Evolutionary conservation across 2,113 vertebrate species (phyloP).

Genomic region (Geococcyx californianus): DNA sequence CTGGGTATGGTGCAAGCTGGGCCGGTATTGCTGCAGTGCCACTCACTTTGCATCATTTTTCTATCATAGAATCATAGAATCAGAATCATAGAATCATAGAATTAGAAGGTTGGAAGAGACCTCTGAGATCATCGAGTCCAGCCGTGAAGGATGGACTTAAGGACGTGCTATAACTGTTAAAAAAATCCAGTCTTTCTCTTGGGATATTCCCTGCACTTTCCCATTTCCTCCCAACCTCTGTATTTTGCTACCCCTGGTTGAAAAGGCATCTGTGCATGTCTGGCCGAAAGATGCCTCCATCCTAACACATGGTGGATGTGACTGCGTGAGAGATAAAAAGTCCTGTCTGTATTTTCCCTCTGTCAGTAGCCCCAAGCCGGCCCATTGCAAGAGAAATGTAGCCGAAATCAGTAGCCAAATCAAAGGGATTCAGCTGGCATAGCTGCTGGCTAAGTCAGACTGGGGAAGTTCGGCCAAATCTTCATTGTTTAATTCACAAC

Average conservation of each 20-base stretch:
- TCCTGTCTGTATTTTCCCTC: background rate
- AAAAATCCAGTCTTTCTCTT: background rate
- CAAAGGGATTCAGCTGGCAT: background rate
- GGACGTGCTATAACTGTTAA: background rate
- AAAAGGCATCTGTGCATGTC: background rate
- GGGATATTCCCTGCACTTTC: background rate
- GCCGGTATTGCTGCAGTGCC: background rate
- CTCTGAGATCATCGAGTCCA: no score
- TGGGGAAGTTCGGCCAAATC: background rate
- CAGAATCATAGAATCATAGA: no score
- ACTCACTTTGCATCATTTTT: background rate
- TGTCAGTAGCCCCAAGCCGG: background rate
- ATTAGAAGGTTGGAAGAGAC: no score
- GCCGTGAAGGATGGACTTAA: no score
- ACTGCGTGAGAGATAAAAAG: fast-evolving
- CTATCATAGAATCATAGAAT: no score
- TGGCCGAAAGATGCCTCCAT: background rate
- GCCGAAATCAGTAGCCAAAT: background rate
- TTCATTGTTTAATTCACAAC: background rate
- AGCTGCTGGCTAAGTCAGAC: background rate
- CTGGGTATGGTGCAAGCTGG: background rate
- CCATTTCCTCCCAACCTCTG: background rate
- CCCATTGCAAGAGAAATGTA: background rate
- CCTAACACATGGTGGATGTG: background rate
- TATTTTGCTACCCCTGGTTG: background rate